A percentile compares a stretch with the other conserved stretches of the same genome.
Evolutionary conservation across 2,113 vertebrate species (phyloP).

Genomic region (Lagopus muta): DNA sequence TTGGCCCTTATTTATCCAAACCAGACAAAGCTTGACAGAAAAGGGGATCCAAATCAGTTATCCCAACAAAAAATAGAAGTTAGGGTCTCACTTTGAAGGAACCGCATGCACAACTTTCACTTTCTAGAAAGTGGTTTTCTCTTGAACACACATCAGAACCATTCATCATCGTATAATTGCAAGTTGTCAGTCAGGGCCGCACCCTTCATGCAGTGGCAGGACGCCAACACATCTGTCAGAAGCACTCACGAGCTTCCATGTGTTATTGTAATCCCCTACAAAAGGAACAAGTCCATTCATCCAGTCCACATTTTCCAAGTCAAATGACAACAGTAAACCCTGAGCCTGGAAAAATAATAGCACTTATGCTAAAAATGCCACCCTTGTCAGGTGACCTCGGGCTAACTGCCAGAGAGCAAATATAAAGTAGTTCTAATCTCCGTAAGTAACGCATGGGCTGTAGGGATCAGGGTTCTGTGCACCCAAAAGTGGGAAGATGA

Average conservation of each 20-base stretch:
- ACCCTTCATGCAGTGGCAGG: conserved; percentile 82
- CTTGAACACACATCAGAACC: conserved; percentile 85
- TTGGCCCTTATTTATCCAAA: conserved; percentile 79
- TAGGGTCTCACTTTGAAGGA: conserved; percentile 77
- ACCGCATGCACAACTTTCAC: conserved; percentile 82
- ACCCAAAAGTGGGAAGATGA: background rate
- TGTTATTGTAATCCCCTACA: conserved; percentile 87
- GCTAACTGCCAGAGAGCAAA: conserved; percentile 10
- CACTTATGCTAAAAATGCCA: conserved; percentile 46
- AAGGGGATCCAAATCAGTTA: conserved; percentile 64
- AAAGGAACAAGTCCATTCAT: conserved; percentile 81
- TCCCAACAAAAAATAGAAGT: conserved; percentile 72
- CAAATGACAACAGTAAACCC: conserved; percentile 77
- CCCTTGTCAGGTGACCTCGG: conserved; percentile 56
- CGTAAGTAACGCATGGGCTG: background rate
- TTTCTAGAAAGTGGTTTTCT: conserved; percentile 87
- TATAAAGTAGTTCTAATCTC: background rate
- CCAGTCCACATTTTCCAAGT: conserved; percentile 81
- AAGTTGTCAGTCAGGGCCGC: conserved; percentile 85
- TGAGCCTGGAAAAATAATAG: conserved; percentile 71
- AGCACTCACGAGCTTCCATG: conserved; percentile 84
- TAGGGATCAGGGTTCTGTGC: background rate
- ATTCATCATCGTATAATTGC: conserved; percentile 83
- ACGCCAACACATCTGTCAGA: conserved; percentile 89
- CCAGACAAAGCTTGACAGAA: conserved; percentile 72